These are phyloP conservation scores for Phylloscopus trochiloides DNA, from an alignment of 2,113 vertebrate species.

Conservation along the genomic window DNA sequence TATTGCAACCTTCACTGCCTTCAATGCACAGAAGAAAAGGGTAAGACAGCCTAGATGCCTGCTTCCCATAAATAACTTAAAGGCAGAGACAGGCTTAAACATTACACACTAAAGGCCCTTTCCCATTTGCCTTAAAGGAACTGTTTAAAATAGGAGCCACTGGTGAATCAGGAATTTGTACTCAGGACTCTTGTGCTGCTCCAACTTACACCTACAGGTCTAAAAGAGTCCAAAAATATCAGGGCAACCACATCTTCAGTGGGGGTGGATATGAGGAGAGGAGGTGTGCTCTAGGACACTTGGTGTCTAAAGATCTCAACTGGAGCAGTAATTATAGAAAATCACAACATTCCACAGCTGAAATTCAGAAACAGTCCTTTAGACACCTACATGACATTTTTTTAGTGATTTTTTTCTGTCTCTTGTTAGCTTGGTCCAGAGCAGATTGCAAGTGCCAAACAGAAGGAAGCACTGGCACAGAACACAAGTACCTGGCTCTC, in stretches of 20 bases:
- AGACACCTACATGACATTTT: not conserved
- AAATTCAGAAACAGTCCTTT: not conserved
- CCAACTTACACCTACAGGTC: not conserved
- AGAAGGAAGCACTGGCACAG: not conserved
- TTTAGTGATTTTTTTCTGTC: not conserved
- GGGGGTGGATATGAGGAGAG: not conserved
- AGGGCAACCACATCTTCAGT: not conserved
- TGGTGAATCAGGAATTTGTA: not conserved
- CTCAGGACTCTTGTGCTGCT: not conserved
- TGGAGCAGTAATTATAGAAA: not conserved
- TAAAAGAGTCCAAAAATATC: not conserved
- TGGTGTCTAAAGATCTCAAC: not conserved
- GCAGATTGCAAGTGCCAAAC: not conserved
- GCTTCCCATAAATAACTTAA: conserved; percentile 55
- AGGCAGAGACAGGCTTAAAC: conserved; percentile 22
- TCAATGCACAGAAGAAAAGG: conserved; percentile 32
- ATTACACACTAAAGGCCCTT: not conserved
- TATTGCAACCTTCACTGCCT: conserved; percentile 61
- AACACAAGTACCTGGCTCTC: not conserved
- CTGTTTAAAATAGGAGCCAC: not conserved
- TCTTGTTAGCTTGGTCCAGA: not conserved
- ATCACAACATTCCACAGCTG: not conserved
- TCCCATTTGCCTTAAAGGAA: conserved; percentile 17
- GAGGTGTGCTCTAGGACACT: not conserved
- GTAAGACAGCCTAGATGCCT: conserved; percentile 45